Evolutionary conservation across 2,113 vertebrate genomes (phyloP).

Genomic region (Ameiurus melas): DNA sequence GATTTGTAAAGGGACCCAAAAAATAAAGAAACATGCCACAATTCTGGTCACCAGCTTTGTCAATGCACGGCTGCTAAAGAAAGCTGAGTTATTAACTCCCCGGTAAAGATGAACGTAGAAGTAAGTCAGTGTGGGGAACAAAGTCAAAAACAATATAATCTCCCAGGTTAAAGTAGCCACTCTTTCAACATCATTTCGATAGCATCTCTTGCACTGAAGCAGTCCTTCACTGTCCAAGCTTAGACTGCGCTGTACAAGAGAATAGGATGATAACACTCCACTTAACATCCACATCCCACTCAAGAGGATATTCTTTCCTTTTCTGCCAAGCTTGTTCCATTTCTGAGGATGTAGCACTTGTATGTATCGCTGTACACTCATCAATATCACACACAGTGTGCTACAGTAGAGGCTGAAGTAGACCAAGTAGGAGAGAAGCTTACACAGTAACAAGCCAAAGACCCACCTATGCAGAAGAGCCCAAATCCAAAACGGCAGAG

Average conservation of each 20-base stretch:
- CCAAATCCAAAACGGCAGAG: conserved; percentile 72
- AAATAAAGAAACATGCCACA: conserved; percentile 65
- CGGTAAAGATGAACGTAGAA: conserved; percentile 65
- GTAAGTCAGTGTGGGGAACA: conserved; percentile 63
- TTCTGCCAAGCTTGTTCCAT: conserved; percentile 56
- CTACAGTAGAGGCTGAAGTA: conserved; percentile 73
- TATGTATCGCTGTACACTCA: conserved; percentile 71
- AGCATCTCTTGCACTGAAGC: conserved; percentile 44
- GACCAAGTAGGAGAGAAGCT: conserved; percentile 61
- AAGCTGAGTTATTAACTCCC: conserved; percentile 64
- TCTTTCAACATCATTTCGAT: conserved; percentile 51
- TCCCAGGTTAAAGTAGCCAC: conserved; percentile 58
- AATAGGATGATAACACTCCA: conserved; percentile 55
- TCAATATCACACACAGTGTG: conserved; percentile 67
- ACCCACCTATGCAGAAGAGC: conserved; percentile 64
- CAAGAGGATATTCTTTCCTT: conserved; percentile 51
- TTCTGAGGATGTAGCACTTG: conserved; percentile 64
- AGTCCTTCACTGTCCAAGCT: accelerated
- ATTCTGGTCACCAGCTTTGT: conserved; percentile 64
- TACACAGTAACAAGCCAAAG: conserved; percentile 63
- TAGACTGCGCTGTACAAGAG: conserved; percentile 59
- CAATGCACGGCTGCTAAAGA: conserved; percentile 46
- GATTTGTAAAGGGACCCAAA: conserved; percentile 62
- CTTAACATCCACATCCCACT: conserved; percentile 53
- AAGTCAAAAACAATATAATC: conserved; percentile 65